Base-by-base conservation (phyloP, 2,888 invertebrate species). In the Agrotis ipsilon region DNA sequence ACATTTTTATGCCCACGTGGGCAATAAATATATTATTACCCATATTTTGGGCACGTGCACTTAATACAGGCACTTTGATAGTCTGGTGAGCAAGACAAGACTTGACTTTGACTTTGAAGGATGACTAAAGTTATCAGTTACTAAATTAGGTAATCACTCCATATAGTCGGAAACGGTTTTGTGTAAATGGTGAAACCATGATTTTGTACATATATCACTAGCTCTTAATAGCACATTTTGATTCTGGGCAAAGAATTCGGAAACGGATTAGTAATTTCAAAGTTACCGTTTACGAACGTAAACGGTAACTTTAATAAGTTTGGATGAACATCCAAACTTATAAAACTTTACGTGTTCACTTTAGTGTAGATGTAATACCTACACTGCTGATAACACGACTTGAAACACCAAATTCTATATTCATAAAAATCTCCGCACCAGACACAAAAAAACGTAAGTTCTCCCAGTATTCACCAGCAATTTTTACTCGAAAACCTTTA, bases 401-500 rank as follows among this genome's bases (percentile, higher is more conserved):
- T 2, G 0, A 14, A 5, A 21, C 2, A 21, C 13, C 21, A 46
- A 39, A 45, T 18, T 1, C 19, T 18, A 18, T 7, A 43, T 14
- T 6, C 18, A 39, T 6, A 61, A 57, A 75, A 75, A 52, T 61
- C 21, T 46, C 49, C 11, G n/a, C 60, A 45, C 2, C 39, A 58
- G 19, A 67, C 21, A 67, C 24, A 51, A 61, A 73, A 27, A 46
- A 48, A 24, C 43, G 18, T 21, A 74, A 60, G 39, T 39, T 39
- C 68, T 49, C 39, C 16, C 57, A 43, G 68, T 62, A 46, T 32
- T 21, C 46, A 48, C 48, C 49, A 48, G 51, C 48, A 55, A 55
- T 73, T 72, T 78, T 60, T 63, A 51, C 27, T 5, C 48, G 3
- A 27, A 69, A 74, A 48, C 43, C 61, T 78, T 78, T 65, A 78